phyloP scores from a whole-genome alignment of 2,888 invertebrate species.

The Suillia variegata region DNA sequence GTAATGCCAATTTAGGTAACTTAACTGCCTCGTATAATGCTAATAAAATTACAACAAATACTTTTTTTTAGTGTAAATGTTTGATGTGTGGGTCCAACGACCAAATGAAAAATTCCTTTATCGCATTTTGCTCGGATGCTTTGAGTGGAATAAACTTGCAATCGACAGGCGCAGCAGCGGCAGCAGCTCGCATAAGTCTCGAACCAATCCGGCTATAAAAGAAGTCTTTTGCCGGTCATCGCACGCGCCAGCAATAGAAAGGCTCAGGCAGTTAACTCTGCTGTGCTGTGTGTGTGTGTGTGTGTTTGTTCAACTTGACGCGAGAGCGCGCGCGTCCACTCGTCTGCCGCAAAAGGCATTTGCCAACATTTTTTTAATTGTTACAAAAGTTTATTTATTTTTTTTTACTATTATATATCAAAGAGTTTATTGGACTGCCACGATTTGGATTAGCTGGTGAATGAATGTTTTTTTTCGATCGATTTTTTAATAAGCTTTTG shows the following conservation, averaged over 20 bases:
- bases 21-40: no score
- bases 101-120: slow-evolving; percentile 43
- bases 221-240: slow-evolving; percentile 1
- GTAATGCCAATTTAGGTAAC: no score
- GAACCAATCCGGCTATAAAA: background rate
- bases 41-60: no score
- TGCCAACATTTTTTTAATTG: slow-evolving; percentile 12
- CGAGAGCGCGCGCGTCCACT: no score
- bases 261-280: slow-evolving; percentile 1
- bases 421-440: no score
- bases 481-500: no score
- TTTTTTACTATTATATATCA: no score
- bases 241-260: slow-evolving; percentile 24
- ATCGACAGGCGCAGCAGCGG: background rate
- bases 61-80: no score
- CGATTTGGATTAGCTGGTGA: no score
- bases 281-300: slow-evolving; percentile 17
- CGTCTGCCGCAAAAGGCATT: slow-evolving; percentile 6
- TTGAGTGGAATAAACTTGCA: slow-evolving; percentile 42
- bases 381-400: background rate
- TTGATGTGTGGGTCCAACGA: slow-evolving; percentile 22
- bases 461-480: no score
- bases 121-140: background rate
- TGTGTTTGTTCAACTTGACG: slow-evolving; percentile 44
- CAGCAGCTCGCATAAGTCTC: no score